Percentiles rank a stretch among this genome's conserved stretches.
phyloP scores from a whole-genome alignment of 2,888 invertebrate genomes.

The Galeruca laticollis region DNA sequence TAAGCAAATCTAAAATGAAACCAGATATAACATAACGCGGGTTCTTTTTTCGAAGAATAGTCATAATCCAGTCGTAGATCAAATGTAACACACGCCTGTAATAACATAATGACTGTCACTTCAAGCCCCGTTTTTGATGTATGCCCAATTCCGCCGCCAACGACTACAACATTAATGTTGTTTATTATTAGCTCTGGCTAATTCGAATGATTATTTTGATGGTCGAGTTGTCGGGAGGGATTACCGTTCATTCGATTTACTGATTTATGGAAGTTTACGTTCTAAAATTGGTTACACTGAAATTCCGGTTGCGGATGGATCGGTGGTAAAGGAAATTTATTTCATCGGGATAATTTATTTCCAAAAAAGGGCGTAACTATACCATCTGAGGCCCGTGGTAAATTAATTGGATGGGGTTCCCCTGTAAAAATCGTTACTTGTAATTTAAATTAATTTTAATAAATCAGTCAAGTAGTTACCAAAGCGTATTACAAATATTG shows the following conservation, averaged over 20 bases:
- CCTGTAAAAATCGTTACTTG: too few relatives aligned
- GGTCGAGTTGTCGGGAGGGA: constrained; percentile 32
- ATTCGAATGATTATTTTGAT: constrained; percentile 37
- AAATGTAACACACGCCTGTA: constrained; percentile 65
- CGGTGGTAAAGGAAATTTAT: too few relatives aligned
- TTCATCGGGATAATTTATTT: too few relatives aligned
- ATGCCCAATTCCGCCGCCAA: constrained; percentile 52
- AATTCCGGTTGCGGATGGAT: background rate
- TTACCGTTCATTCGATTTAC: constrained; percentile 18
- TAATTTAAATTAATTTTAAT: too few relatives aligned
- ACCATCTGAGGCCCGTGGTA: too few relatives aligned
- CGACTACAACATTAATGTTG: constrained; percentile 27
- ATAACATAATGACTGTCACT: constrained; percentile 66
- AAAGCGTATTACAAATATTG: too few relatives aligned
- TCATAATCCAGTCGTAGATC: constrained; percentile 61
- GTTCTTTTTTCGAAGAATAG: constrained; percentile 58
- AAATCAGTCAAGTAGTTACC: too few relatives aligned
- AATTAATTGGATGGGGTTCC: too few relatives aligned
- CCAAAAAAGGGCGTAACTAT: too few relatives aligned
- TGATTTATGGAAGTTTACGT: constrained; percentile 16
- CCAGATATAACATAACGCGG: constrained; percentile 56
- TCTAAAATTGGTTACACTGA: constrained; percentile 9
- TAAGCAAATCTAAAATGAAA: constrained; percentile 61
- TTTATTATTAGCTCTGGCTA: constrained; percentile 40
- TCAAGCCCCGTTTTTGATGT: constrained; percentile 61